Base-by-base conservation (phyloP, 1,140 invertebrate species). In the Aphelinus certus region DNA sequence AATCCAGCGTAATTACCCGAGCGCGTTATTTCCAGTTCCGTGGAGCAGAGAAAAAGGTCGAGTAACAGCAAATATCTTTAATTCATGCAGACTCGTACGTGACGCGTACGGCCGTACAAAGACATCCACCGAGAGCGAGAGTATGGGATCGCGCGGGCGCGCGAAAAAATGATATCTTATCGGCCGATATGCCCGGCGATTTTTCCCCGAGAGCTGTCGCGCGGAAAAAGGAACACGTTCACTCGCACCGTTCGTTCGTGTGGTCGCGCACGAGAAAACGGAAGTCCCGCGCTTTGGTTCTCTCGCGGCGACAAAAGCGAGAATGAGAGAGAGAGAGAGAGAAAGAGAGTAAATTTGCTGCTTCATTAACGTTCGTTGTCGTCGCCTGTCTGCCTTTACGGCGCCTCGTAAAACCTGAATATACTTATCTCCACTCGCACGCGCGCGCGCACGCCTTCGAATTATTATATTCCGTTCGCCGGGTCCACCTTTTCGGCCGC, bases 401-500 rank as follows among this genome's bases (percentile, higher is more conserved):
- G 73, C 73, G 61, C 60, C 73, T 75, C 73, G 73, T 75, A 75
- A 75, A 75, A 69, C 64, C 60, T 62, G 61, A 75, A 70, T 75
- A 75, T 47, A 75, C 66, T 63, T 64, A 75, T 70, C 51, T 70
- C 47, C 47, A 56, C 56, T 45, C 55, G 47, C 7, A 43, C 7
- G 26, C 47, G 65, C 56, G 56, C 55, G 47, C 7, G 51, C 42
- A 26, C 10, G 26, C 48, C 65, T 55, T 66, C 62, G 45, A 65
- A 68, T 74, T 63, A 68, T 74, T 74, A 68, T 67, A 62, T 74
- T 61, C 55, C 47, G 46, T 57, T 61, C 42, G 26, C 26, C 26
- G 3, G 51, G 53, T 46, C 26, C 43, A n/a, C 7, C 45, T 70
- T 70, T 70, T 9, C 43, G 46, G 26, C 26, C 26, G 43, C 43